These are phyloP conservation scores for Neoniphon sammara DNA, from an alignment of 2,797 vertebrate species.

Conservation along the genomic window DNA sequence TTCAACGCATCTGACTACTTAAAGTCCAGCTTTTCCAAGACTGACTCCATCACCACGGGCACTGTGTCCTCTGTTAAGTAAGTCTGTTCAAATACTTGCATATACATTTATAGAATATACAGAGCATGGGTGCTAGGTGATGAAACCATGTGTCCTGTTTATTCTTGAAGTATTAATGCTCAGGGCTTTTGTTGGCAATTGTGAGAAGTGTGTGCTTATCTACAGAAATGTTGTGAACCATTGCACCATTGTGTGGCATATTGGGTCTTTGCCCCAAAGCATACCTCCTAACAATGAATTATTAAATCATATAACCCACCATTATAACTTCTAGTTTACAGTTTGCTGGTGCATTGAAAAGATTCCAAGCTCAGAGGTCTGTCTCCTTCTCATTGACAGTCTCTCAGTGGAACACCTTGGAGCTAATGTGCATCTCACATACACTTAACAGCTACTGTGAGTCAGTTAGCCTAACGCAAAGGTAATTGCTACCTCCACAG, in stretches of 20 bases:
- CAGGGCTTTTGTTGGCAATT: not conserved
- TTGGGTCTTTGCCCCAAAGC: not conserved
- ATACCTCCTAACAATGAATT: slow-evolving; percentile 27
- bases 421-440: slow-evolving; percentile 75
- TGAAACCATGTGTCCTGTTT: too few relatives aligned
- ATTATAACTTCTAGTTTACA: slow-evolving; percentile 58
- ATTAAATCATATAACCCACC: slow-evolving; percentile 32
- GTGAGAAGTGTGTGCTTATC: slow-evolving; percentile 1
- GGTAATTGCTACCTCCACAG: slow-evolving; percentile 81
- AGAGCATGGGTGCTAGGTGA: not conserved
- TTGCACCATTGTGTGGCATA: slow-evolving; percentile 2
- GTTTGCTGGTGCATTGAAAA: slow-evolving; percentile 65
- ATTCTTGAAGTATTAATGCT: not conserved
- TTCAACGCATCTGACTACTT: slow-evolving; percentile 94
- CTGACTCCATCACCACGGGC: slow-evolving; percentile 99
- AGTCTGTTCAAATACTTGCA: slow-evolving; percentile 71
- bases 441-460: slow-evolving; percentile 80
- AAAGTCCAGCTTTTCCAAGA: slow-evolving; percentile 98
- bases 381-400: slow-evolving; percentile 50
- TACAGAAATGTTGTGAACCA: slow-evolving; percentile 11
- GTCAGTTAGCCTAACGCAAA: slow-evolving; percentile 80
- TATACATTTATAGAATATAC: not conserved
- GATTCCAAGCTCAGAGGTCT: slow-evolving; percentile 52
- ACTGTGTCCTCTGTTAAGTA: slow-evolving; percentile 99
- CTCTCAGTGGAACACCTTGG: slow-evolving; percentile 70